Conservation (phyloP, 2,113 vertebrate species). For the Anarhynchus alexandrinus region DNA sequence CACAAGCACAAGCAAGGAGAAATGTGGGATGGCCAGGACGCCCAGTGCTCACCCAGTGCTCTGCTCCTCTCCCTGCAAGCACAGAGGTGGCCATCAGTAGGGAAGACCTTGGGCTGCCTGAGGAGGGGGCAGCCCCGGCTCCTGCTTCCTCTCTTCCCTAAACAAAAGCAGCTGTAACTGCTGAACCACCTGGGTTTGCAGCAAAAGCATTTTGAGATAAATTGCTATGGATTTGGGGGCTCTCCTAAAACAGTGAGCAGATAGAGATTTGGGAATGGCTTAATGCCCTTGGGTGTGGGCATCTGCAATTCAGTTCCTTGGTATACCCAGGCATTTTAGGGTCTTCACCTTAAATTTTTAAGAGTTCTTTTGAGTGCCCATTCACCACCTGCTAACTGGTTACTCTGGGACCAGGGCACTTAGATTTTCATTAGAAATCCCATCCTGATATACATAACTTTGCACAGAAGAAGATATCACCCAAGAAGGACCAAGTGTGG, state of each 20-base stretch:
- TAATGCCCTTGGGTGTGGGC: not conserved
- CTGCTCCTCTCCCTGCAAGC: not conserved
- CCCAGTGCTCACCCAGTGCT: not conserved
- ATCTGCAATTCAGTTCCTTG: not conserved
- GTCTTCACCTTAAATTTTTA: not conserved
- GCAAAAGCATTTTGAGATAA: not conserved
- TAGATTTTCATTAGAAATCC: not conserved
- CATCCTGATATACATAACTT: not conserved
- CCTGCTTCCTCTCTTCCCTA: not conserved
- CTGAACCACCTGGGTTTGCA: not conserved
- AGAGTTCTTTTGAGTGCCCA: not conserved
- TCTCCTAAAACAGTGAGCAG: not conserved
- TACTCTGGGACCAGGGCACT: not conserved
- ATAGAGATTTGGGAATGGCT: not conserved
- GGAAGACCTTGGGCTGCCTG: not conserved
- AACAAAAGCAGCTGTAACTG: not conserved
- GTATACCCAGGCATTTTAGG: not conserved
- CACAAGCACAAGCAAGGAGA: not conserved
- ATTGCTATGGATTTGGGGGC: not conserved
- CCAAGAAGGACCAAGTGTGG: not conserved
- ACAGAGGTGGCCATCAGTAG: not conserved
- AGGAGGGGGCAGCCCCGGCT: not conserved
- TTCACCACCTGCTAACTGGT: not conserved
- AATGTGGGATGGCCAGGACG: not conserved
- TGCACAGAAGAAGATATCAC: not conserved